Conservation (phyloP, 2,888 invertebrate species). For the Copidosoma aretas region DNA sequence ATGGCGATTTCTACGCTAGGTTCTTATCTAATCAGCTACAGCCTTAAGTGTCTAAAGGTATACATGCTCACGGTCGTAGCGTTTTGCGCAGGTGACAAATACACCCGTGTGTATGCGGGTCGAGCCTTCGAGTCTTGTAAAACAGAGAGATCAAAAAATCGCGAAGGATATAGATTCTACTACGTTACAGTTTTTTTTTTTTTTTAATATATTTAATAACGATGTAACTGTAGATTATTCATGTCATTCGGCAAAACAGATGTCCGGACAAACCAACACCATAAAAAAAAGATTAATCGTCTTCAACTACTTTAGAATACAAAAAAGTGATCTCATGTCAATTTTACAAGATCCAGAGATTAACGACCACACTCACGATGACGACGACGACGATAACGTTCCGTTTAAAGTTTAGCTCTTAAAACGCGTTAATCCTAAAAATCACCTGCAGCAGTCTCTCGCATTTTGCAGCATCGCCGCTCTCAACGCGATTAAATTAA, state of each 20-base stretch:
- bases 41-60: constrained; percentile 60
- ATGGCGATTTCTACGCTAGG: constrained; percentile 53
- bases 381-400: constrained; percentile 8
- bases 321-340: neutral
- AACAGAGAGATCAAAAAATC: constrained; percentile 8
- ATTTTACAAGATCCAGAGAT: constrained; percentile 25
- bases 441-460: constrained; percentile 39
- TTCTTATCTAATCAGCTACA: constrained; percentile 57
- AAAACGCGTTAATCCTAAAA: constrained; percentile 12
- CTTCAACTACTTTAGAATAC: constrained; percentile 13
- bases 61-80: constrained; percentile 60
- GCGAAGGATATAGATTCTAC: constrained; percentile 12
- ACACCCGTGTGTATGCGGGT: constrained; percentile 16
- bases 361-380: neutral
- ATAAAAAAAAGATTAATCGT: constrained; percentile 2
- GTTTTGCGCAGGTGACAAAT: constrained; percentile 52
- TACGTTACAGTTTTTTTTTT: constrained; percentile 12
- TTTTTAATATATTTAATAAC: constrained; percentile 1
- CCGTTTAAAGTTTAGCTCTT: constrained; percentile 18
- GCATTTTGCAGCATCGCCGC: constrained; percentile 28
- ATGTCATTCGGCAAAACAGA: constrained; percentile 16
- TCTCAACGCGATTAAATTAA: constrained; percentile 26
- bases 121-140: constrained; percentile 21
- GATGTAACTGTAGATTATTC: neutral
- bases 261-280: neutral